A percentile compares a stretch with the other conserved stretches of the same genome.
phyloP scores from a whole-genome alignment of 2,888 invertebrate species.

The Aethes cnicana region DNA sequence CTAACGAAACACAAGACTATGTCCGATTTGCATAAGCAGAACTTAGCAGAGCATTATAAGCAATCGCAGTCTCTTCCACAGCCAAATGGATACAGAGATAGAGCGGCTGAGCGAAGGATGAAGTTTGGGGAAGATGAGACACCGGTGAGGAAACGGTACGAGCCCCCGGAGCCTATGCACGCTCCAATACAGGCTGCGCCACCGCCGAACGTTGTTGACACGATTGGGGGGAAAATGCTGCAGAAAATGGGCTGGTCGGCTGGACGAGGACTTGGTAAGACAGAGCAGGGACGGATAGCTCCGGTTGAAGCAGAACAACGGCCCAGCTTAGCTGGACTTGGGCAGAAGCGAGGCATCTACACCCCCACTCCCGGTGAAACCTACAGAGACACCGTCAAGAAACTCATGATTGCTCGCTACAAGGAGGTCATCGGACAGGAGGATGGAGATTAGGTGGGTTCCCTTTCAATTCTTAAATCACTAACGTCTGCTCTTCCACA shows the following conservation, averaged over 20 bases:
- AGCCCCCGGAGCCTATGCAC: constrained; percentile 54
- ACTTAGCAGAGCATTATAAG: constrained; percentile 83
- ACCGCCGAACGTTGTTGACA: constrained; percentile 90
- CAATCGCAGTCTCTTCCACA: constrained; percentile 62
- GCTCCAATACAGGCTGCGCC: constrained; percentile 80
- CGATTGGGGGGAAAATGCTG: constrained; percentile 96
- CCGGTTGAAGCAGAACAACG: constrained; percentile 92
- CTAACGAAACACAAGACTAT: constrained; percentile 94
- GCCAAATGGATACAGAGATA: constrained; percentile 89
- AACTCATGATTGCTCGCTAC: constrained; percentile 93
- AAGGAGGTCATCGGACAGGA: constrained; percentile 89
- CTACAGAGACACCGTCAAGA: constrained; percentile 94
- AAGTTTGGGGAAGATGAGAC: constrained; percentile 96
- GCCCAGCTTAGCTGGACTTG: constrained; percentile 91
- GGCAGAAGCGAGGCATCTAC: constrained; percentile 90
- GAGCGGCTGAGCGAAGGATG: constrained; percentile 96
- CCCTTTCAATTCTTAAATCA: constrained; percentile 37
- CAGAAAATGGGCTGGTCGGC: constrained; percentile 99
- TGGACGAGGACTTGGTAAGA: constrained; percentile 96
- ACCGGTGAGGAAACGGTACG: constrained; percentile 68
- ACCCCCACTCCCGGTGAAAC: constrained; percentile 91
- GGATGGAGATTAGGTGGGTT: constrained; percentile 71
- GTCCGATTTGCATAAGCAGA: constrained; percentile 97
- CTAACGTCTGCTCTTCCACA: constrained; percentile 48
- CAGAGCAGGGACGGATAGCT: constrained; percentile 95